Conservation (phyloP, 2,888 invertebrate genomes). For the Mycalesis mineus region DNA sequence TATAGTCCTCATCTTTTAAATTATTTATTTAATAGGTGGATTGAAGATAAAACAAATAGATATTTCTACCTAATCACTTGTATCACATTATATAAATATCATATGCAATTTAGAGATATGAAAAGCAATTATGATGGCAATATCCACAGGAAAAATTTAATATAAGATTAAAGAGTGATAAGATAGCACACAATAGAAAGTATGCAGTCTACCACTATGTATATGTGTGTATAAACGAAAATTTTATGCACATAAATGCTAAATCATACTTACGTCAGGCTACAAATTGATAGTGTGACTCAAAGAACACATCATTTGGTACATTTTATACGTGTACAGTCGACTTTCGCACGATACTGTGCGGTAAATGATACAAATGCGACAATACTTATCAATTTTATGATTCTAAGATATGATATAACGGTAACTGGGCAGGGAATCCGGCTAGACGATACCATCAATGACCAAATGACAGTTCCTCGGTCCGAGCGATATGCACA, state of each 20-base stretch:
- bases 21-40: too few species aligned
- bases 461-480: conserved; percentile 35
- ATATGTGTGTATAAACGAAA: conserved; percentile 31
- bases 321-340: conserved; percentile 21
- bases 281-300: conserved; percentile 42
- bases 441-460: conserved; percentile 30
- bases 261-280: conserved; percentile 39
- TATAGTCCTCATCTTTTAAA: too few species aligned
- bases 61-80: not conserved
- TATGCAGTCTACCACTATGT: conserved; percentile 27
- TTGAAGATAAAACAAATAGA: not conserved
- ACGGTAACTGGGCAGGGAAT: conserved; percentile 36
- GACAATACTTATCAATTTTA: conserved; percentile 7
- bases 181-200: conserved; percentile 35
- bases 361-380: conserved; percentile 17
- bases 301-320: conserved; percentile 37
- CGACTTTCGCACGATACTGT: conserved; percentile 20
- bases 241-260: conserved; percentile 34
- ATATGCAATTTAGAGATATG: conserved; percentile 9
- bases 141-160: conserved; percentile 28
- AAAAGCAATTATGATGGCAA: conserved; percentile 13
- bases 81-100: not conserved
- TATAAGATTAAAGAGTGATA: conserved; percentile 32
- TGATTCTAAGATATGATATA: conserved; percentile 23
- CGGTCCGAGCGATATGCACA: conserved; percentile 45